Evolutionary conservation across 35 echinoderm and acorn worm species (phyloP).

Genomic region (Apostichopus japonicus): DNA sequence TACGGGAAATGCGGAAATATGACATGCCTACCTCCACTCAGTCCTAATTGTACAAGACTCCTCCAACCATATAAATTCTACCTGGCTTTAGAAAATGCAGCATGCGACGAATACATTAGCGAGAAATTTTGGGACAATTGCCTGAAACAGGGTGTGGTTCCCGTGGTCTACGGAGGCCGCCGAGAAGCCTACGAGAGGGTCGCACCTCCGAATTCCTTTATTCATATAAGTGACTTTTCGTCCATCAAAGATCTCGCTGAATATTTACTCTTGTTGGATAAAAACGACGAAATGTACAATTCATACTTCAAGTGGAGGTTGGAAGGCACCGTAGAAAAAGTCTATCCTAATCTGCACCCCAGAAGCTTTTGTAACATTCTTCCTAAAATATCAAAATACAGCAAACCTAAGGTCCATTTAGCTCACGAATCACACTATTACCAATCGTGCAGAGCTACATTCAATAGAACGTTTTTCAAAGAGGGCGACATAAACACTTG

Average conservation of each 20-base stretch:
- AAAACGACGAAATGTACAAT: constrained; percentile 84
- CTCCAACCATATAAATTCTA: constrained; percentile 80
- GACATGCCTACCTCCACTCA: constrained; percentile 76
- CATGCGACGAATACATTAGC: constrained; percentile 90
- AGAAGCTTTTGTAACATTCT: constrained; percentile 67
- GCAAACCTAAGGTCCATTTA: constrained; percentile 49
- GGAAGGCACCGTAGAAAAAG: constrained; percentile 57
- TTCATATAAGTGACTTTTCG: constrained; percentile 84
- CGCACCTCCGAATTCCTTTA: constrained; percentile 83
- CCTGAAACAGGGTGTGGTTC: constrained; percentile 71
- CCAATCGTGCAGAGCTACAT: constrained; percentile 57
- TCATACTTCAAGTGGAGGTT: constrained; percentile 76
- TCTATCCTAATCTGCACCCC: constrained; percentile 70
- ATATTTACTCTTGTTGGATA: constrained; percentile 75
- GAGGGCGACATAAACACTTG: constrained; percentile 63
- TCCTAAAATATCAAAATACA: constrained; percentile 69
- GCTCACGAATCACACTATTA: constrained; percentile 62
- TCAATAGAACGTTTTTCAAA: constrained; percentile 44
- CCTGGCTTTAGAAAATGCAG: constrained; percentile 81
- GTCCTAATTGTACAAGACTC: constrained; percentile 71
- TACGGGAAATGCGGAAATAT: constrained; percentile 83
- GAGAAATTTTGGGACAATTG: constrained; percentile 88
- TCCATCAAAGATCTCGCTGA: constrained; percentile 66
- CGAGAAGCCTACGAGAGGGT: constrained; percentile 71
- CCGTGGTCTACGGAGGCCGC: constrained; percentile 81